phyloP scores from a whole-genome alignment of 1,140 invertebrate species.

The Polyergus mexicanus region DNA sequence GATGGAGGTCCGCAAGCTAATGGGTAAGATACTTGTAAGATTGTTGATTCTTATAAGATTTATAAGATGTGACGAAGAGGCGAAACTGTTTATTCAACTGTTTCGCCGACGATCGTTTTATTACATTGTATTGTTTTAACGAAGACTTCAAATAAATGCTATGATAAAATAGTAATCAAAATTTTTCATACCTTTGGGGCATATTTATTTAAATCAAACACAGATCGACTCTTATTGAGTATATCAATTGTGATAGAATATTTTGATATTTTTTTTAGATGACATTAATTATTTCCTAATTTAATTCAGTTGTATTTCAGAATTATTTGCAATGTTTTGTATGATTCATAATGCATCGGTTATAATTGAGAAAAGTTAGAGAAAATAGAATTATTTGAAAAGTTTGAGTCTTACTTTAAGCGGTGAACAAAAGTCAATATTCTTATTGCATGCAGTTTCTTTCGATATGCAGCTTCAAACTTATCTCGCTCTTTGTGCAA shows the following conservation, averaged over 20 bases:
- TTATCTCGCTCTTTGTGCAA: conserved; percentile 8
- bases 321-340: background rate
- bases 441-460: background rate
- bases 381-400: background rate
- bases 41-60: background rate
- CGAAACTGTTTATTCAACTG: background rate
- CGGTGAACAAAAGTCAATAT: background rate
- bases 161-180: background rate
- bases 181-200: background rate
- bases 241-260: no score
- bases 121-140: background rate
- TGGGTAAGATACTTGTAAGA: conserved; percentile 80
- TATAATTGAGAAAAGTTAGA: conserved; percentile 7
- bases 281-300: no score
- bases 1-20: conserved; percentile 83
- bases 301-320: no score
- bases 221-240: no score
- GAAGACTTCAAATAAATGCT: background rate
- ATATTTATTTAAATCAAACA: background rate
- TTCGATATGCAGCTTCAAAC: conserved; percentile 2
- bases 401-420: background rate
- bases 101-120: conserved; percentile 4
- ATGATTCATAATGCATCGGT: background rate
- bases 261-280: no score
- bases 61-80: background rate